Conservation (phyloP, 2,113 vertebrate genomes). For the Zosterops japonicus region DNA sequence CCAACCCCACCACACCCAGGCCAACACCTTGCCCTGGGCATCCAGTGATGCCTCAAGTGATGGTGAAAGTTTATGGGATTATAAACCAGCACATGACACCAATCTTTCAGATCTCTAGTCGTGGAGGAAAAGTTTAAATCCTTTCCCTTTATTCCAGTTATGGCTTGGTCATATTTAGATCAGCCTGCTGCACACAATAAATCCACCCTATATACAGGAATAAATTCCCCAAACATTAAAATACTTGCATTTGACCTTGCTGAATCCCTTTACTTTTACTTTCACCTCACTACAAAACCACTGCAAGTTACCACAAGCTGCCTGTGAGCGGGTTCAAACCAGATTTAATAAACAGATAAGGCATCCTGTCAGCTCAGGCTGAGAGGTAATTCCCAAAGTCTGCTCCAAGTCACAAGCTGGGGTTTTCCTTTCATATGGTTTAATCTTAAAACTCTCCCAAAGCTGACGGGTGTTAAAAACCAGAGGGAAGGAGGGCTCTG, state of each 20-base stretch:
- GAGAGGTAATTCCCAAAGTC: conserved; percentile 12
- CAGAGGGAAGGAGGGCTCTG: not conserved
- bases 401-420: not conserved
- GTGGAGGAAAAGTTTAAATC: not conserved
- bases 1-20: not conserved
- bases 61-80: not conserved
- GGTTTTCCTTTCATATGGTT: not conserved
- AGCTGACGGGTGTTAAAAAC: not conserved
- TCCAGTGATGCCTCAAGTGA: fast-evolving
- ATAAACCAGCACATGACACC: not conserved
- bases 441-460: not conserved
- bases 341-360: conserved; percentile 25
- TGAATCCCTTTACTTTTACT: not conserved
- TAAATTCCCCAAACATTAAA: not conserved
- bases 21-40: not conserved
- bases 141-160: not conserved
- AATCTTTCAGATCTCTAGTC: not conserved
- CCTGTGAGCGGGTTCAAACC: not conserved
- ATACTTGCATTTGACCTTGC: not conserved
- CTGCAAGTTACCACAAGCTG: not conserved
- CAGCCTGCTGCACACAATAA: not conserved
- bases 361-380: not conserved
- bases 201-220: not conserved
- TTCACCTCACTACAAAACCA: not conserved
- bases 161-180: not conserved